phyloP scores from a whole-genome alignment of 2,888 invertebrate genomes.

The Rotaria macrura region DNA sequence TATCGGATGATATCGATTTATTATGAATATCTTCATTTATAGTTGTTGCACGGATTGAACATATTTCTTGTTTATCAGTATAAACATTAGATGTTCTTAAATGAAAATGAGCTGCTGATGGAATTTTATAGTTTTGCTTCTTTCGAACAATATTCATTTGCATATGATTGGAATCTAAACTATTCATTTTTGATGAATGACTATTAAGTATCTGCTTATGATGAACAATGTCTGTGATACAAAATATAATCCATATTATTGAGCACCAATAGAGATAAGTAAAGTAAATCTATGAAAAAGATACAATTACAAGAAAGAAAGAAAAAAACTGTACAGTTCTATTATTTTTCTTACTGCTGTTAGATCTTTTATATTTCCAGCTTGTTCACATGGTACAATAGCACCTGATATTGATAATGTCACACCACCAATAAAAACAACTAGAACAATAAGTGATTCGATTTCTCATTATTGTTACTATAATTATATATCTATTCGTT shows the following conservation, averaged over 20 bases:
- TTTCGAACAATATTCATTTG: background rate
- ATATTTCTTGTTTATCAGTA: background rate
- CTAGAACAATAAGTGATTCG: background rate
- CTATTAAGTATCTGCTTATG: background rate
- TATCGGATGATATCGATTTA: background rate
- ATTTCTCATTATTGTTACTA: too few species aligned
- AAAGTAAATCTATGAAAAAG: background rate
- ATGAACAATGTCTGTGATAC: background rate
- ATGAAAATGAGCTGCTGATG: background rate
- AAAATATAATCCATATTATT: background rate
- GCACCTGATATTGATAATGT: background rate
- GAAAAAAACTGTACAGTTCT: background rate
- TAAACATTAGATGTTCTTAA: background rate
- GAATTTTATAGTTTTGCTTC: background rate
- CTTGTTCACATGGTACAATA: background rate
- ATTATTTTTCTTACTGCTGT: background rate
- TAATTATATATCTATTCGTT: too few species aligned
- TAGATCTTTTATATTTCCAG: background rate
- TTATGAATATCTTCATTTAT: background rate
- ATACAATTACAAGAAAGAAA: background rate
- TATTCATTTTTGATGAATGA: background rate
- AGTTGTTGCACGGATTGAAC: background rate
- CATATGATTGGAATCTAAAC: background rate
- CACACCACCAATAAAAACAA: constrained; percentile 6
- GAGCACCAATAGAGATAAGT: constrained; percentile 5